Evolutionary conservation across 2,888 invertebrate species (phyloP), one percentile per base, ranked within the genome.

Genomic region (Xanthorhoe spadicearia): DNA sequence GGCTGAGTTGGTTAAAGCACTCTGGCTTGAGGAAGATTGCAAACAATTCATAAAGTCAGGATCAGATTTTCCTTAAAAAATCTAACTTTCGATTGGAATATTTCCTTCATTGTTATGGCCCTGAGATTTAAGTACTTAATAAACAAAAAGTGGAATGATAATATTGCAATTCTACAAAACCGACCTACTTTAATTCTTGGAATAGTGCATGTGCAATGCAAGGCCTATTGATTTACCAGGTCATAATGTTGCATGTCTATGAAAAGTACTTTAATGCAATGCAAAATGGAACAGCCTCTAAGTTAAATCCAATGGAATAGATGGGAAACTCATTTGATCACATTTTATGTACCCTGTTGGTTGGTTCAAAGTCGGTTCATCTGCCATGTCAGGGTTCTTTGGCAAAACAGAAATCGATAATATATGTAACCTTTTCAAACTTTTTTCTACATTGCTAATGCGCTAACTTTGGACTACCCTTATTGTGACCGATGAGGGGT

Each of bases 161-260:
- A 32, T 15, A 61, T 52, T 52, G 49, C 49, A 53, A 46, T 60
- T 66, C 48, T 53, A 61, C 61, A 54, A 38, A 49, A 52, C 43
- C 28, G 61, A 57, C 64, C 67, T 61, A 68, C 56, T 52, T 64
- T 64, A 48, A 18, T 67, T 60, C 67, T 52, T 23, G 53, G 67
- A 49, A 64, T 15, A n/a, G 56, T 66, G 62, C 61, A 58, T 61
- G 53, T 61, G 61, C 32, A 46, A 32, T 43, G 43, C 67, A 67
- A 67, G 63, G 63, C 53, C 60, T 61, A 55, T 53, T 38, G 59
- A 57, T 49, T 63, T 60, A 61, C 53, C 62, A 64, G 60, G 50
- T 63, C 56, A 56, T 52, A 56, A 63, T 67, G 28, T 51, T 58
- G 63, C 63, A 66, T 57, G 58, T 32, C 15, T 17, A 32, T 23